These are phyloP conservation scores for Dicyrtoma fusca DNA, from an alignment of 2,888 invertebrate genomes.

Conservation along the genomic window DNA sequence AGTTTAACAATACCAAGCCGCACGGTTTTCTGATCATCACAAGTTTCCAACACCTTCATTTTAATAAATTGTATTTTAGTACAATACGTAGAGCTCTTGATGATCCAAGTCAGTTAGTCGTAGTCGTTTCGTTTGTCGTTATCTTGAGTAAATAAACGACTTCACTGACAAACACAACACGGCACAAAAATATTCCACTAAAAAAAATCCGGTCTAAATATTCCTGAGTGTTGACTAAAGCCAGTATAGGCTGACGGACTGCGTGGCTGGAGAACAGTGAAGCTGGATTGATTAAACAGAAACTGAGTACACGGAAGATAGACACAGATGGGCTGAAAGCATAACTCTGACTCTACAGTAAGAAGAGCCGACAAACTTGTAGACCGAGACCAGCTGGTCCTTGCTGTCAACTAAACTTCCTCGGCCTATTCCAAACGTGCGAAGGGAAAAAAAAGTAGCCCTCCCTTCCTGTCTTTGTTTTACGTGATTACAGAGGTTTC, in stretches of 20 bases:
- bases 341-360: not conserved
- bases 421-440: not conserved
- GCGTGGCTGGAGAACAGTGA: not conserved
- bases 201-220: not conserved
- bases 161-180: no score
- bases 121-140: not conserved
- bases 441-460: constrained; percentile 16
- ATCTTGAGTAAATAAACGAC: not conserved
- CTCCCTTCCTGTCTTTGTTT: constrained; percentile 27
- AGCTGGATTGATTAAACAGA: not conserved
- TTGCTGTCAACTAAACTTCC: constrained; percentile 24
- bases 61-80: not conserved
- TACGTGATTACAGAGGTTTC: not conserved
- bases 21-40: constrained; percentile 53
- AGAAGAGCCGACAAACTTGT: constrained; percentile 7
- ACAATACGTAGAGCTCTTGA: no score
- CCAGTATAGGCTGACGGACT: not conserved
- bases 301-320: not conserved
- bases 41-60: constrained; percentile 54
- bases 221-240: not conserved
- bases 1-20: constrained; percentile 61
- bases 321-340: constrained; percentile 7
- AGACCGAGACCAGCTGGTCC: constrained; percentile 28
- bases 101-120: not conserved
- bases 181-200: not conserved